A percentile compares a stretch with the other conserved stretches of the same genome.
phyloP scores from a whole-genome alignment of 1,140 invertebrate genomes.

The Hylaeus volcanicus region DNA sequence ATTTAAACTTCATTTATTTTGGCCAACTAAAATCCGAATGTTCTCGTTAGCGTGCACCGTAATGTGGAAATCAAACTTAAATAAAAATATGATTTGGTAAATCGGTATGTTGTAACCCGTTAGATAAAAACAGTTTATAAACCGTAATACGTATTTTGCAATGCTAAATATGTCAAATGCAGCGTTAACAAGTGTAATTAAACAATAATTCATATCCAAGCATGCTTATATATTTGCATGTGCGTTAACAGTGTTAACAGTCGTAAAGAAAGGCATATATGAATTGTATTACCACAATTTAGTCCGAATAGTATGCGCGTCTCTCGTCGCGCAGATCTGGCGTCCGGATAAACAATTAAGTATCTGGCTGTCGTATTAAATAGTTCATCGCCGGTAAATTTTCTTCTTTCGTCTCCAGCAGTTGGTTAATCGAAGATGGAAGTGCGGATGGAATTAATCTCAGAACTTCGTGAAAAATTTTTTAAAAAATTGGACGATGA shows the following conservation, averaged over 20 bases:
- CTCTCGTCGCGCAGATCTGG: conserved; percentile 22
- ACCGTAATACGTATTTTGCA: neutral
- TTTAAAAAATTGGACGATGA: conserved; percentile 80
- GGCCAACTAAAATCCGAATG: neutral
- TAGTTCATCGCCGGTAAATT: conserved; percentile 61
- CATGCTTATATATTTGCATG: neutral
- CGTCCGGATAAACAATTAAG: conserved; percentile 56
- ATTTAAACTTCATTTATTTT: conserved; percentile 5
- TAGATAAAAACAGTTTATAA: neutral
- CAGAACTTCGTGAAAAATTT: conserved; percentile 81
- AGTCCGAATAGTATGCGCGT: conserved; percentile 37
- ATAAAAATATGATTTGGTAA: neutral
- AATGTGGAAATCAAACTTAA: conserved; percentile 28
- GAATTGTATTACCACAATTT: conserved; percentile 25
- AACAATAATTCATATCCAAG: neutral
- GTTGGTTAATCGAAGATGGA: conserved; percentile 69
- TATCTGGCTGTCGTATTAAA: conserved; percentile 30
- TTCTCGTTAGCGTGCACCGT: neutral
- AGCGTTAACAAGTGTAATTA: neutral
- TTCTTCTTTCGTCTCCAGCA: neutral
- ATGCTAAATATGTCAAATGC: neutral
- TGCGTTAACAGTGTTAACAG: neutral
- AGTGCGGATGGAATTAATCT: conserved; percentile 76
- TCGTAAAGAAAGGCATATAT: neutral
- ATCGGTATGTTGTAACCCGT: neutral